These are phyloP conservation scores for Notamacropus eugenii DNA, from an alignment of 2,797 vertebrate genomes.

Conservation along the genomic window DNA sequence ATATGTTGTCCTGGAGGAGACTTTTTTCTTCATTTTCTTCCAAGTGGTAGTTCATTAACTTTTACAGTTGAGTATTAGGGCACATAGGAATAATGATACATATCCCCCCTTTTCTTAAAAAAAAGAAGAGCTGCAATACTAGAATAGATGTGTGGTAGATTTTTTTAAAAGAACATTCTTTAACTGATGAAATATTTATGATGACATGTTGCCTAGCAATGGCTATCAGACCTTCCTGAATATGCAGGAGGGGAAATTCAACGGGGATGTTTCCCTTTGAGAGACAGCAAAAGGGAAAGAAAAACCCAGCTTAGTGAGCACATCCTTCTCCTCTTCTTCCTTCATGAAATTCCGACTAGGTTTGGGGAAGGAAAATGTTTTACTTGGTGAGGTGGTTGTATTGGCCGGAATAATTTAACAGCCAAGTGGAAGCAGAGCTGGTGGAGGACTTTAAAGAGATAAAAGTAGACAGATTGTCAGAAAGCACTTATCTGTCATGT, in stretches of 20 bases:
- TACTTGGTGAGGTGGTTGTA: constrained; percentile 53
- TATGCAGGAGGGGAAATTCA: constrained; percentile 68
- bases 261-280: constrained; percentile 59
- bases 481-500: constrained; percentile 75
- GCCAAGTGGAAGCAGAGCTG: constrained; percentile 36
- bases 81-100: background rate
- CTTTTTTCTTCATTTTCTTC: background rate
- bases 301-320: constrained; percentile 38
- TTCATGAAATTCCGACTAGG: constrained; percentile 54
- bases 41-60: background rate
- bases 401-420: constrained; percentile 73
- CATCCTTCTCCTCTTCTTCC: constrained; percentile 52
- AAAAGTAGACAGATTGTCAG: constrained; percentile 73
- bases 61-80: background rate
- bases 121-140: constrained; percentile 26
- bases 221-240: constrained; percentile 77
- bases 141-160: constrained; percentile 58
- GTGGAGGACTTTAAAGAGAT: constrained; percentile 68
- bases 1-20: background rate
- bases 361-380: constrained; percentile 62
- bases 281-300: constrained; percentile 42
- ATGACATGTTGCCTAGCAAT: constrained; percentile 86
- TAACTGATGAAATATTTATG: constrained; percentile 83
- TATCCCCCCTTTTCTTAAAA: background rate
- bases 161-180: constrained; percentile 63